phyloP scores from a whole-genome alignment of 2,888 invertebrate species.

The Prosopocoilus inquinatus region DNA sequence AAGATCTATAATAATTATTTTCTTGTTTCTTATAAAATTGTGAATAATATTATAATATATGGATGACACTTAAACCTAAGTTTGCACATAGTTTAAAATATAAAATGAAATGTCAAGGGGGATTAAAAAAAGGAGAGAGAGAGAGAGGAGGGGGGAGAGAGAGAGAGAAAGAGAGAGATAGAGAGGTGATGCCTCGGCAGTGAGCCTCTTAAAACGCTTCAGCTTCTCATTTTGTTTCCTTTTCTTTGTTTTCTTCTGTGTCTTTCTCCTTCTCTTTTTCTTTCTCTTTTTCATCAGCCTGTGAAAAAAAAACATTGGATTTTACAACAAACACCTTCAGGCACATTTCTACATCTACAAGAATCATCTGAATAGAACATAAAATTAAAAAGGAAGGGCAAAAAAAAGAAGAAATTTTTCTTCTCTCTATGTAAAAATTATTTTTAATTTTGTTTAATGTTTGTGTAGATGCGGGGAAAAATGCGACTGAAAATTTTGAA shows the following conservation, averaged over 20 bases:
- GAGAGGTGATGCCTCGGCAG: conserved; percentile 35
- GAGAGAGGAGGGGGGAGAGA: conserved; percentile 14
- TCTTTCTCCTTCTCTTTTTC: conserved; percentile 58
- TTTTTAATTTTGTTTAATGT: too few species aligned
- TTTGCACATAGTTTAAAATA: conserved; percentile 47
- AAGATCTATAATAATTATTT: conserved; percentile 21
- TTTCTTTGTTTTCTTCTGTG: conserved; percentile 70
- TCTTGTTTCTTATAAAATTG: conserved; percentile 33
- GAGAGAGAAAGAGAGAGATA: conserved; percentile 8
- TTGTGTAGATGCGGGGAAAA: too few species aligned
- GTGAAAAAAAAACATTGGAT: conserved; percentile 21
- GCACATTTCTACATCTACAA: too few species aligned
- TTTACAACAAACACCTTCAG: too few species aligned
- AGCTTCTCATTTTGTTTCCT: conserved; percentile 54
- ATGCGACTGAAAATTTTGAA: too few species aligned
- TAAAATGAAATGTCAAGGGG: conserved; percentile 37
- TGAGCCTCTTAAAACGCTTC: conserved; percentile 31
- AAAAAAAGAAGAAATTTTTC: too few species aligned
- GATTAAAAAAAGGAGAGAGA: conserved; percentile 17
- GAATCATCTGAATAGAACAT: too few species aligned
- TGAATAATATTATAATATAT: conserved; percentile 35
- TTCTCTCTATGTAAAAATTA: too few species aligned
- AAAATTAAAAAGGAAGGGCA: too few species aligned
- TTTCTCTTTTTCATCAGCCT: conserved; percentile 78
- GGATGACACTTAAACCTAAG: conserved; percentile 47